Percentiles rank a stretch among this genome's conserved stretches.
These are phyloP conservation scores for Rattus norvegicus DNA, from an alignment of 2,113 vertebrate genomes.

Conservation along the genomic window DNA sequence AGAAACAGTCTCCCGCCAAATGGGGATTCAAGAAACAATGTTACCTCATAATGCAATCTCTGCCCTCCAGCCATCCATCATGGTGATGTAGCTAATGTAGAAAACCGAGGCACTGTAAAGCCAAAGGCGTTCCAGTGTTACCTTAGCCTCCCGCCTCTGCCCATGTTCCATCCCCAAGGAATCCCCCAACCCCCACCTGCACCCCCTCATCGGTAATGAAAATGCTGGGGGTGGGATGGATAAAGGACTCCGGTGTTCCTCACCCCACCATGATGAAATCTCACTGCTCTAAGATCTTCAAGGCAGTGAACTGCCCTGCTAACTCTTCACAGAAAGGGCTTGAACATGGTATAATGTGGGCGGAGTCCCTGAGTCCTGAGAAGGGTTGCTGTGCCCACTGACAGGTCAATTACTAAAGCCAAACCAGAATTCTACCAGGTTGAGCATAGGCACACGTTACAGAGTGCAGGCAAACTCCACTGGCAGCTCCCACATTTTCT, in stretches of 20 bases:
- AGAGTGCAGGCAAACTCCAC: background rate
- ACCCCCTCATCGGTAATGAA: background rate
- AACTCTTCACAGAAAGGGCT: background rate
- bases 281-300: background rate
- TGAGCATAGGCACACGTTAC: background rate
- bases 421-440: background rate
- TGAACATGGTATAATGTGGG: background rate
- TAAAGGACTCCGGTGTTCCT: background rate
- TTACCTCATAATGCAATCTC: constrained; percentile 68
- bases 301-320: background rate
- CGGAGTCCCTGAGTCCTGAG: background rate
- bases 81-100: constrained; percentile 55
- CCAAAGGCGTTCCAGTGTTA: background rate
- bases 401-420: background rate
- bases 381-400: background rate
- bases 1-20: constrained; percentile 47
- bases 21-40: constrained; percentile 62
- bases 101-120: constrained; percentile 37
- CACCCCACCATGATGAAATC: background rate
- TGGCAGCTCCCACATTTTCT: background rate
- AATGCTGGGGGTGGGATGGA: background rate
- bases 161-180: background rate
- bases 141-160: background rate
- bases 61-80: constrained; percentile 57
- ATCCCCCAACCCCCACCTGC: background rate